Evolutionary conservation across 2,113 vertebrate species (phyloP).

Genomic region (Rhombomys opimus): DNA sequence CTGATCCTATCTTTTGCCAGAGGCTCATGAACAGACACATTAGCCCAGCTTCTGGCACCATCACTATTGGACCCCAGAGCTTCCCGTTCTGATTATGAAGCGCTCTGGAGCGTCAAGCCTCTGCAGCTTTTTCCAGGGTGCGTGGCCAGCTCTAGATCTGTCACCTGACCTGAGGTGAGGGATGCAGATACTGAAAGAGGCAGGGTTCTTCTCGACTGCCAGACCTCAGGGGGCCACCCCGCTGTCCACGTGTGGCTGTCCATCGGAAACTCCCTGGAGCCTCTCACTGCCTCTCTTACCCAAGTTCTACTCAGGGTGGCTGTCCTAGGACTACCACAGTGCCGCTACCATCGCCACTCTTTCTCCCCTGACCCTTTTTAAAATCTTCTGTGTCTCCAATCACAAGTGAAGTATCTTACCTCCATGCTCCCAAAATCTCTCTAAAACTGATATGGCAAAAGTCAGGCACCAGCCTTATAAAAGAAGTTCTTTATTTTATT

Average conservation of each 20-base stretch:
- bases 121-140: neutral
- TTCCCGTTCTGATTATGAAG: neutral
- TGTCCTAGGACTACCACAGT: neutral
- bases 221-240: neutral
- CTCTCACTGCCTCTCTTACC: neutral
- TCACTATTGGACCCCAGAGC: neutral
- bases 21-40: neutral
- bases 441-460: neutral
- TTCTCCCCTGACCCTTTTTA: neutral
- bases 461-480: neutral
- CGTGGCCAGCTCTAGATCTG: neutral
- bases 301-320: neutral
- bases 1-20: neutral
- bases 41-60: neutral
- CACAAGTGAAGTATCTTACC: neutral
- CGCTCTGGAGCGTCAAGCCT: neutral
- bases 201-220: neutral
- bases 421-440: neutral
- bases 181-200: neutral
- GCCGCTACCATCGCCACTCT: neutral
- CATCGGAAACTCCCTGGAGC: neutral
- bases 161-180: neutral
- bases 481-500: neutral
- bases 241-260: neutral
- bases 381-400: neutral